These are phyloP conservation scores for Platycheirus albimanus DNA, from an alignment of 2,888 invertebrate species.

Conservation along the genomic window DNA sequence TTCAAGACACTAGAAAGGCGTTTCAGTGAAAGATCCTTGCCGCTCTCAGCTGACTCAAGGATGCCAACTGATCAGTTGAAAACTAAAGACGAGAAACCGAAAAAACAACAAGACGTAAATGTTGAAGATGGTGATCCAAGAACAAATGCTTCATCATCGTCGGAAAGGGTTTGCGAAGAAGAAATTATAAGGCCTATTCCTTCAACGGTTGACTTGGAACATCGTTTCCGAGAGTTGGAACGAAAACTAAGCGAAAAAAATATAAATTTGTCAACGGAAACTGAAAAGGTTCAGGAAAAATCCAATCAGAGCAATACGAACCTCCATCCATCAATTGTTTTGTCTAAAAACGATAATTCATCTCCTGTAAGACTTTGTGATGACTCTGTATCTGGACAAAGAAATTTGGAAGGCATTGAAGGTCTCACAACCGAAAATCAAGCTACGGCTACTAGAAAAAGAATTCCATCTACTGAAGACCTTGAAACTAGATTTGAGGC, in stretches of 20 bases:
- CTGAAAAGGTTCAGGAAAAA: slow-evolving; percentile 1
- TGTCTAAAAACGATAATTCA: slow-evolving; percentile 23
- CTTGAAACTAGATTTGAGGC: slow-evolving; percentile 78
- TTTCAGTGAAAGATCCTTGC: slow-evolving; percentile 76
- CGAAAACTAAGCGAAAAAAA: slow-evolving; percentile 67
- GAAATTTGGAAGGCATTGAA: background rate
- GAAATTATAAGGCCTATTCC: slow-evolving; percentile 74
- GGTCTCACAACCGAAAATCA: slow-evolving; percentile 63
- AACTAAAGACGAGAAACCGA: slow-evolving; percentile 7
- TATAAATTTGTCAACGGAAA: background rate
- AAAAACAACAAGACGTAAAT: background rate
- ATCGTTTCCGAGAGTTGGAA: slow-evolving; percentile 79
- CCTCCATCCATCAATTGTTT: slow-evolving; percentile 22
- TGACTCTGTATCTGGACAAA: slow-evolving; percentile 6
- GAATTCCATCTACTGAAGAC: slow-evolving; percentile 78
- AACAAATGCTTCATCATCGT: background rate
- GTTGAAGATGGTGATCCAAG: slow-evolving; percentile 8
- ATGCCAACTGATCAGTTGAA: slow-evolving; percentile 55
- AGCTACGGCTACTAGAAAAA: slow-evolving; percentile 35
- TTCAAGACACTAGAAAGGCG: slow-evolving; percentile 79
- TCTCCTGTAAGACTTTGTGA: background rate
- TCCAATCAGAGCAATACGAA: slow-evolving; percentile 5
- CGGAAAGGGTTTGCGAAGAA: background rate
- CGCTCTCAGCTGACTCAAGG: slow-evolving; percentile 62
- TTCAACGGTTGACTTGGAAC: slow-evolving; percentile 80